phyloP scores from a whole-genome alignment of 2,888 invertebrate genomes.

The Muschampia plurimacula region DNA sequence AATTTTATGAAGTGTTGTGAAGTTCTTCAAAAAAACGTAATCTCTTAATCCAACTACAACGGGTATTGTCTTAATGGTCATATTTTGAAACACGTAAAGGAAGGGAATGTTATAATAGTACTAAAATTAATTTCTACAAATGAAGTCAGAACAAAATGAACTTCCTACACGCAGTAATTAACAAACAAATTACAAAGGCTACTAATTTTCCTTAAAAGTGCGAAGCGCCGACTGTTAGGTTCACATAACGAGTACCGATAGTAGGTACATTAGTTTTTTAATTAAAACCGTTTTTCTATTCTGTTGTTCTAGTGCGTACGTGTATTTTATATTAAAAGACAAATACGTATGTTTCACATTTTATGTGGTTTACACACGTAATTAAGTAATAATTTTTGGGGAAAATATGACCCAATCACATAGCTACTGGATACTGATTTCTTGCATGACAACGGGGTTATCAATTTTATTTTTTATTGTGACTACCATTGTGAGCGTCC shows the following conservation, averaged over 20 bases:
- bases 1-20: slow-evolving; percentile 33
- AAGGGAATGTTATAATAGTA: slow-evolving; percentile 24
- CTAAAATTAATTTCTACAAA: slow-evolving; percentile 42
- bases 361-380: slow-evolving; percentile 60
- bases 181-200: slow-evolving; percentile 45
- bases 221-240: slow-evolving; percentile 51
- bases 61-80: slow-evolving; percentile 13
- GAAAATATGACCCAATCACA: slow-evolving; percentile 54
- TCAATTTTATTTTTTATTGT: slow-evolving; percentile 33
- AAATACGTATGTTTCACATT: slow-evolving; percentile 50
- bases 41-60: slow-evolving; percentile 15
- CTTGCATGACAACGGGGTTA: slow-evolving; percentile 30
- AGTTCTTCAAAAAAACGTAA: slow-evolving; percentile 21
- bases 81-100: slow-evolving; percentile 7
- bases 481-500: slow-evolving; percentile 10
- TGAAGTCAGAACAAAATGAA: slow-evolving; percentile 37
- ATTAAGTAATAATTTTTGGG: slow-evolving; percentile 67
- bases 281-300: slow-evolving; percentile 51
- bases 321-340: slow-evolving; percentile 42
- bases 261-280: slow-evolving; percentile 47
- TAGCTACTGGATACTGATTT: slow-evolving; percentile 32
- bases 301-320: slow-evolving; percentile 46
- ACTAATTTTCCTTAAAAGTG: slow-evolving; percentile 44
- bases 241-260: slow-evolving; percentile 49
- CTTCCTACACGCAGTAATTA: slow-evolving; percentile 43